Percentiles rank a stretch among this genome's conserved stretches.
Conservation (phyloP, 2,888 invertebrate genomes). For the Acrobasis consociella region DNA sequence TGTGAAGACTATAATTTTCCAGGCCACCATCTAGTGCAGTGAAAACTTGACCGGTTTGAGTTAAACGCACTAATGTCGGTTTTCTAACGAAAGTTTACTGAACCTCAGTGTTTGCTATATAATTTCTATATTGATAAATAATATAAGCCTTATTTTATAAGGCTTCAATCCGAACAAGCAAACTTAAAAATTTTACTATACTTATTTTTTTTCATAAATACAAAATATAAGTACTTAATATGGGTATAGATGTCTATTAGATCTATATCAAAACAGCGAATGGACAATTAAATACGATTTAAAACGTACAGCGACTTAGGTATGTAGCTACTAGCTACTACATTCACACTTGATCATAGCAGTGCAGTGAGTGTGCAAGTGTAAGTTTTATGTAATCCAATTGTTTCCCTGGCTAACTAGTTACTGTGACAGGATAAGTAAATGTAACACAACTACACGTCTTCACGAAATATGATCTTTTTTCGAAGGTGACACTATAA, state of each 20-base stretch:
- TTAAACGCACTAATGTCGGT: constrained; percentile 7
- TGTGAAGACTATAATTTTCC: constrained; percentile 8
- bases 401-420: constrained; percentile 4
- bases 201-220: too few relatives aligned
- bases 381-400: constrained; percentile 14
- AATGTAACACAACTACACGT: too few relatives aligned
- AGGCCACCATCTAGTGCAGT: background rate
- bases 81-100: constrained; percentile 18
- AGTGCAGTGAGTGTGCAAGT: too few relatives aligned
- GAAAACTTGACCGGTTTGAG: constrained; percentile 9
- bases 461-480: constrained; percentile 23
- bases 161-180: background rate
- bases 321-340: too few relatives aligned
- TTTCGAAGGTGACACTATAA: background rate
- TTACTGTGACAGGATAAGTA: constrained; percentile 20
- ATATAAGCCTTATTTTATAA: background rate
- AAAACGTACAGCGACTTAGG: too few relatives aligned
- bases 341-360: too few relatives aligned
- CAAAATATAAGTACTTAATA: too few relatives aligned
- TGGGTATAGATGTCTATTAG: too few relatives aligned
- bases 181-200: too few relatives aligned
- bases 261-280: too few relatives aligned
- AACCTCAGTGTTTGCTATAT: background rate
- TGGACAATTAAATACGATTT: too few relatives aligned
- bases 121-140: background rate